Evolutionary conservation across 2,888 invertebrate genomes (phyloP).

Genomic region (Patella depressa): DNA sequence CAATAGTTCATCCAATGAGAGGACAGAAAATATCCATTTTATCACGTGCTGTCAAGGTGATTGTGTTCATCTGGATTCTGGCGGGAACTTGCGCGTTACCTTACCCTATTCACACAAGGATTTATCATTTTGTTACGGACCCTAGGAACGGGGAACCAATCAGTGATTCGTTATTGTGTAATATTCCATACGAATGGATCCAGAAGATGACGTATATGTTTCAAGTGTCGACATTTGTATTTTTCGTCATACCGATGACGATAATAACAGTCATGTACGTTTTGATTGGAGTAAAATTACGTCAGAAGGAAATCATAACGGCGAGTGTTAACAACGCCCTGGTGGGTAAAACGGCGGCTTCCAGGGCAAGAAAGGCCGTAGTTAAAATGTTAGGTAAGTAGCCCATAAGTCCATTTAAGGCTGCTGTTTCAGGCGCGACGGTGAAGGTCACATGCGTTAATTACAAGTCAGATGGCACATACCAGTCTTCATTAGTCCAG

Average conservation of each 20-base stretch:
- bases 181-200: conserved; percentile 52
- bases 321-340: conserved; percentile 32
- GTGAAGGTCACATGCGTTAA: no score
- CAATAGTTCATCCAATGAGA: conserved; percentile 90
- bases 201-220: conserved; percentile 73
- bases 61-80: conserved; percentile 87
- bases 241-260: conserved; percentile 83
- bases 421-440: no score
- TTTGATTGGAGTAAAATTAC: conserved; percentile 60
- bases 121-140: conserved; percentile 50
- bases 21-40: conserved; percentile 87
- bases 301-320: conserved; percentile 37
- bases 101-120: conserved; percentile 63
- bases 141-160: conserved; percentile 43
- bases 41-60: conserved; percentile 83
- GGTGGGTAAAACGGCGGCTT: conserved; percentile 39
- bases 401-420: no score
- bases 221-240: conserved; percentile 85
- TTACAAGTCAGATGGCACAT: no score
- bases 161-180: conserved; percentile 59
- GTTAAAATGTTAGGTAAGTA: conserved; percentile 63
- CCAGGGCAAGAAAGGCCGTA: conserved; percentile 53
- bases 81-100: conserved; percentile 81
- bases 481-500: no score
- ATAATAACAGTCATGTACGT: conserved; percentile 83